Conservation (phyloP, 2,797 vertebrate genomes). For the Silurus lanzhouensis region DNA sequence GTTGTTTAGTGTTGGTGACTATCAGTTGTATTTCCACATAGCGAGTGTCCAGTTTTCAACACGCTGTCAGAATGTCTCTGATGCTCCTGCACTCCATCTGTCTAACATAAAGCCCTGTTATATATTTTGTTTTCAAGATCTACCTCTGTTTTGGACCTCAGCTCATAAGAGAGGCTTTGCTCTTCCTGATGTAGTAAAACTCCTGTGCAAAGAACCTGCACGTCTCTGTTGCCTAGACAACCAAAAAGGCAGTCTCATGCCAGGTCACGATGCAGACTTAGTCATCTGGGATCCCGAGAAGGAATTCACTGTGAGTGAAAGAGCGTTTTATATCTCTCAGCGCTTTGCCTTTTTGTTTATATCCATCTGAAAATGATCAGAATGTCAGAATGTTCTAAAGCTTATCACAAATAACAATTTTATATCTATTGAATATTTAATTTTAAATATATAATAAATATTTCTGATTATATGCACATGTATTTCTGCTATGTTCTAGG, state of each 20-base stretch:
- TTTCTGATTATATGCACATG: neutral
- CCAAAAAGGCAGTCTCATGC: slow-evolving; percentile 74
- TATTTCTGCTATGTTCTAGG: slow-evolving; percentile 61
- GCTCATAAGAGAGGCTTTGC: slow-evolving; percentile 77
- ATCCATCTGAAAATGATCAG: neutral
- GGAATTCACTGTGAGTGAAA: slow-evolving; percentile 73
- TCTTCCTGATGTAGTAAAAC: slow-evolving; percentile 72
- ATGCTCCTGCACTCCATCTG: neutral
- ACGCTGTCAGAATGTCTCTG: neutral
- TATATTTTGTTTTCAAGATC: slow-evolving; percentile 63
- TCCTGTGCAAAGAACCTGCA: slow-evolving; percentile 78
- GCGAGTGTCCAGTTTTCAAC: neutral
- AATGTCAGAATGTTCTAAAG: neutral
- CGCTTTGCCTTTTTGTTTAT: neutral
- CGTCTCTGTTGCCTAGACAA: slow-evolving; percentile 74
- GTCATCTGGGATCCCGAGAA: slow-evolving; percentile 85
- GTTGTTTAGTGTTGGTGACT: neutral
- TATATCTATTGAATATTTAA: neutral
- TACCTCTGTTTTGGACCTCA: slow-evolving; percentile 83
- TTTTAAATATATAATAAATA: neutral
- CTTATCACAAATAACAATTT: neutral
- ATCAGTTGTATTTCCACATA: neutral
- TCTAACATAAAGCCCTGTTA: neutral
- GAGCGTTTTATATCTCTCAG: neutral
- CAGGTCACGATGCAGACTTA: slow-evolving; percentile 80